Base-by-base conservation (phyloP, 1,140 invertebrate genomes). In the Camponotus vicinus region DNA sequence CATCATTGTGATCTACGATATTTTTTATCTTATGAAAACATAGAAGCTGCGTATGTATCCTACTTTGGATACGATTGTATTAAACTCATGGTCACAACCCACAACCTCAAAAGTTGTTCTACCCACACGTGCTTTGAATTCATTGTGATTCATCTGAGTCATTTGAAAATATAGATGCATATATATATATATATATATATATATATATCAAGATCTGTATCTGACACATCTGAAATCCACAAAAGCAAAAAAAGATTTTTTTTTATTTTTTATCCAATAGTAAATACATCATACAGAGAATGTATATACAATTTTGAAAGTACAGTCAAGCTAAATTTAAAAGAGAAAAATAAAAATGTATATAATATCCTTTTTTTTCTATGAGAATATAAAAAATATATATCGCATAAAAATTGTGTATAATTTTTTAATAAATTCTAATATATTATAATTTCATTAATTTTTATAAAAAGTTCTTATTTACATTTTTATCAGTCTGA, bases 91-190 rank as follows among this genome's bases (percentile, higher is more conserved):
- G 92, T 92, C 90, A 92, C 92, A 90, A 78, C 91, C 92, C 86
- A 93, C 92, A 91, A 87, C 85, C 86, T 86, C 87, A 92, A 78
- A 93, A 93, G 79, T 92, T 92, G 92, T 92, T 93, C 90, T 88
- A 63, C 93, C 92, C 87, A 93, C 93, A 88, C 88, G 13, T 61
- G 61, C 13, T 59, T 86, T 80, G 40, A 69, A 80, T 57, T 66
- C 71, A 67, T 73, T 77, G 40, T 84, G 78, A 64, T 75, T 75
- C 9, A 7, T 32, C 40, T 42, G 21, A 71, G 21, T 75, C 73
- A 83, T 57, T 75, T 83, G 55, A 83, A 83, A 82, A 71, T 18
- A 52, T 5, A 52, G 15, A 52, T 52, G 49, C 4, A 55, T 79
- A 37, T 27, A 27, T 27, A 27, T 27, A 27, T 27, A 27, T 27